phyloP scores from a whole-genome alignment of 2,797 vertebrate species.

The Melanotaenia boesemani region DNA sequence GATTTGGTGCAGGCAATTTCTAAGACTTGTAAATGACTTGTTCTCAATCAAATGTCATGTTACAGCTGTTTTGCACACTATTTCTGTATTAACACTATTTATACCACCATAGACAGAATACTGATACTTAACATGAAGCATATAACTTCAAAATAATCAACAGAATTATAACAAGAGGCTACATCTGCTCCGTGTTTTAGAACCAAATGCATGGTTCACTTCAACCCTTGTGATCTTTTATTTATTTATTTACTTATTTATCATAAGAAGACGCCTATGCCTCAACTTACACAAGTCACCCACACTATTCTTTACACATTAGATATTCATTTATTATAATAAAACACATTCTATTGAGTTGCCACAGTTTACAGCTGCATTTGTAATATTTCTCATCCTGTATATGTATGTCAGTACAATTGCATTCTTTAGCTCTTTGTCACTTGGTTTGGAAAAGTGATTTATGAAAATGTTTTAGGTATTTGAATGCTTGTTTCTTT shows the following conservation, averaged over 20 bases:
- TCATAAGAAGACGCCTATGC: no score
- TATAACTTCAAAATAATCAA: no score
- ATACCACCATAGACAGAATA: no score
- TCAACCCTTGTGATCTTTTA: no score
- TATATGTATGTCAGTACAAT: not conserved
- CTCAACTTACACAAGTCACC: not conserved
- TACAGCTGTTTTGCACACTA: not conserved
- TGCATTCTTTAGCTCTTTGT: no score
- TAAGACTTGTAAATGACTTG: not conserved
- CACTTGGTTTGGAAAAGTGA: not conserved
- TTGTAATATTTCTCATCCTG: not conserved
- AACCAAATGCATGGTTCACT: no score
- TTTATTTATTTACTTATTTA: no score
- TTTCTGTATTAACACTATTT: not conserved
- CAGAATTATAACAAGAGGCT: no score
- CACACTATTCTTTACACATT: not conserved
- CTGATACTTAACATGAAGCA: no score
- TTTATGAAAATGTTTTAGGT: conserved; percentile 8
- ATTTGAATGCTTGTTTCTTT: conserved; percentile 31
- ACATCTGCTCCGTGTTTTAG: no score
- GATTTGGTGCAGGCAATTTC: not conserved
- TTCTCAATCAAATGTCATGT: not conserved
- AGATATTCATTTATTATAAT: no score
- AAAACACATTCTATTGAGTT: no score
- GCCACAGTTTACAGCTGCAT: not conserved